Evolutionary conservation across 2,113 vertebrate genomes (phyloP).

Genomic region (Zosterops pallidus): DNA sequence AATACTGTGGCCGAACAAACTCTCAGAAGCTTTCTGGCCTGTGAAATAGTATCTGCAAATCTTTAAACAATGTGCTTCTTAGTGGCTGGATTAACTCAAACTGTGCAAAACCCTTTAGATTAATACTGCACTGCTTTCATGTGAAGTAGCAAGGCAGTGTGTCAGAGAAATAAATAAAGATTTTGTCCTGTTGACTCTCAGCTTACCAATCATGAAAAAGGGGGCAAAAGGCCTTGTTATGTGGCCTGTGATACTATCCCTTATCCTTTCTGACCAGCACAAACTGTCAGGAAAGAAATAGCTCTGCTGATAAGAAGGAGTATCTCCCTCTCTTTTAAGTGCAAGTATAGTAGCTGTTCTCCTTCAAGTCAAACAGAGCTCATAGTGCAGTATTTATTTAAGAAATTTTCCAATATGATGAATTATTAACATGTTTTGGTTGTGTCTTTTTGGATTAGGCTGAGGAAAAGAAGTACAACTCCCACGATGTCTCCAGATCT

Average conservation of each 20-base stretch:
- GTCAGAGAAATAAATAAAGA: not conserved
- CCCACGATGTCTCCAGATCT: not conserved
- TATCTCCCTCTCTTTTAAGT: slow-evolving; percentile 3
- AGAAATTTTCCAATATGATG: slow-evolving; percentile 4
- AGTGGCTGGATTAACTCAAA: not conserved
- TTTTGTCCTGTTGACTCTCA: slow-evolving; percentile 1
- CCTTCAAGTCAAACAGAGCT: slow-evolving; percentile 4
- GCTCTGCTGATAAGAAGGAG: slow-evolving; percentile 12
- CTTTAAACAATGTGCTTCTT: slow-evolving; percentile 19
- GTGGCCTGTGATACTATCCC: not conserved
- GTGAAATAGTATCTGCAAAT: slow-evolving; percentile 11
- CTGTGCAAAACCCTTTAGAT: not conserved
- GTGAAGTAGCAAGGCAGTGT: not conserved
- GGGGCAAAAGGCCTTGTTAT: not conserved
- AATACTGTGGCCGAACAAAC: not conserved
- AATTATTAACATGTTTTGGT: slow-evolving; percentile 32
- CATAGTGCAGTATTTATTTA: not conserved
- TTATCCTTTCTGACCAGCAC: not conserved
- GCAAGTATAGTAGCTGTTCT: not conserved
- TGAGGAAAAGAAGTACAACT: not conserved
- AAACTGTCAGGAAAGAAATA: slow-evolving; percentile 21
- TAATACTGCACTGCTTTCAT: not conserved
- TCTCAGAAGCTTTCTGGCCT: not conserved
- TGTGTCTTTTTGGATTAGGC: not conserved
- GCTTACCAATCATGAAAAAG: not conserved